Conservation (phyloP, 2,888 invertebrate species). For the Euzophera pinguis region DNA sequence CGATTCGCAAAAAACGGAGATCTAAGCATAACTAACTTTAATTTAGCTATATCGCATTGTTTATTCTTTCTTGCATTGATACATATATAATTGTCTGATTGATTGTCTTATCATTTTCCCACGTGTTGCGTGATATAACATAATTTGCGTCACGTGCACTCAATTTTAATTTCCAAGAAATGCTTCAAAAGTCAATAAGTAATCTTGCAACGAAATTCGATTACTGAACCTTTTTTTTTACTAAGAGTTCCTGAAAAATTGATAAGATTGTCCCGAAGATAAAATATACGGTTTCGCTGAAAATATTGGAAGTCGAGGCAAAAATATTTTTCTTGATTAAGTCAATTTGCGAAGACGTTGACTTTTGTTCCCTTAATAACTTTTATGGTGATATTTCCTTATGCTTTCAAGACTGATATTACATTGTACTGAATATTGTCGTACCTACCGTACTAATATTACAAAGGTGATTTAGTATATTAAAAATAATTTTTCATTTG, state of each 20-base stretch:
- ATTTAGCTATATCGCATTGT: background rate
- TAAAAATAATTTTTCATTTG: no score
- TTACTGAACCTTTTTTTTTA: background rate
- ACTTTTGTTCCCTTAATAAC: no score
- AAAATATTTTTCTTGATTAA: background rate
- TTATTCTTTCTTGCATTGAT: no score
- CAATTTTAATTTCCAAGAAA: constrained; percentile 1
- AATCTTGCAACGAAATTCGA: constrained; percentile 6
- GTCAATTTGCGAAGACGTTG: background rate
- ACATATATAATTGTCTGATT: no score
- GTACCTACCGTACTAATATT: no score
- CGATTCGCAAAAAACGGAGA: no score
- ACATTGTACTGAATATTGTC: no score
- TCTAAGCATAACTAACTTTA: no score
- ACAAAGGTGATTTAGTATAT: no score
- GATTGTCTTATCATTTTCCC: background rate
- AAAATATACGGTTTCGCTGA: background rate
- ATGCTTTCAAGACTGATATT: no score
- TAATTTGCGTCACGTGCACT: constrained; percentile 13
- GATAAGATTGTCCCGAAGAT: background rate
- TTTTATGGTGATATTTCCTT: no score
- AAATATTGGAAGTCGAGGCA: background rate
- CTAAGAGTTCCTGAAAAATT: background rate
- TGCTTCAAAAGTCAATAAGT: background rate
- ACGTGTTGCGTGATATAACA: constrained; percentile 1